These are phyloP conservation scores for Chrosomus eos DNA, from an alignment of 2,797 vertebrate genomes.

Conservation along the genomic window DNA sequence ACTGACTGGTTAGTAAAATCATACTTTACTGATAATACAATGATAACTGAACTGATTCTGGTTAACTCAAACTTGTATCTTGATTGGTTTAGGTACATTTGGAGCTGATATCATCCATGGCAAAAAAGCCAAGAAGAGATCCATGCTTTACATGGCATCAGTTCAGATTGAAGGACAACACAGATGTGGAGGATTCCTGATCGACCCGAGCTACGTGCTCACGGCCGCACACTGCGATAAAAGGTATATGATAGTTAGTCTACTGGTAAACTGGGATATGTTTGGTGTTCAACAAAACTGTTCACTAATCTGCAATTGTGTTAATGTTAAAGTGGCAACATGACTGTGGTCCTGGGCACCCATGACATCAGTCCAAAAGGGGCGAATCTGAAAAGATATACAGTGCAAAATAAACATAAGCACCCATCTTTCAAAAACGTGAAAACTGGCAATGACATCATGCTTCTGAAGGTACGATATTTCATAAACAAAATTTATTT, in stretches of 20 bases:
- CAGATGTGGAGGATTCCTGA: conserved; percentile 61
- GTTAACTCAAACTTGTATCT: neutral
- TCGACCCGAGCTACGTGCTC: conserved; percentile 53
- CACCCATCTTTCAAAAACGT: neutral
- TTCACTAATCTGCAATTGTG: neutral
- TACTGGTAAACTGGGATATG: neutral
- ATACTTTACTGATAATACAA: neutral
- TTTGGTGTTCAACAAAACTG: neutral
- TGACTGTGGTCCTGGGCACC: conserved; percentile 61
- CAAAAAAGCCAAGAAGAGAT: conserved; percentile 40
- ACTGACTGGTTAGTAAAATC: conserved; percentile 24
- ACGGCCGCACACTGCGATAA: conserved; percentile 62
- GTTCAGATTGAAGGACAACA: conserved; percentile 52
- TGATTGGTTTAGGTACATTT: conserved; percentile 37
- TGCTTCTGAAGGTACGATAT: conserved; percentile 61
- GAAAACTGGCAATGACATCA: conserved; percentile 52
- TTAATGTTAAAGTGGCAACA: conserved; percentile 17
- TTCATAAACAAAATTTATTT: neutral
- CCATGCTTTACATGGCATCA: conserved; percentile 60
- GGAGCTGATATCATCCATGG: conserved; percentile 62
- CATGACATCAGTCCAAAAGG: conserved; percentile 37
- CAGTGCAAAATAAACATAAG: conserved; percentile 26
- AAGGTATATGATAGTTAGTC: conserved; percentile 10
- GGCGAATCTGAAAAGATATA: conserved; percentile 27
- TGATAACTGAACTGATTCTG: neutral